phyloP scores from a whole-genome alignment of 2,888 invertebrate species.

The Drosophila anceps region DNA sequence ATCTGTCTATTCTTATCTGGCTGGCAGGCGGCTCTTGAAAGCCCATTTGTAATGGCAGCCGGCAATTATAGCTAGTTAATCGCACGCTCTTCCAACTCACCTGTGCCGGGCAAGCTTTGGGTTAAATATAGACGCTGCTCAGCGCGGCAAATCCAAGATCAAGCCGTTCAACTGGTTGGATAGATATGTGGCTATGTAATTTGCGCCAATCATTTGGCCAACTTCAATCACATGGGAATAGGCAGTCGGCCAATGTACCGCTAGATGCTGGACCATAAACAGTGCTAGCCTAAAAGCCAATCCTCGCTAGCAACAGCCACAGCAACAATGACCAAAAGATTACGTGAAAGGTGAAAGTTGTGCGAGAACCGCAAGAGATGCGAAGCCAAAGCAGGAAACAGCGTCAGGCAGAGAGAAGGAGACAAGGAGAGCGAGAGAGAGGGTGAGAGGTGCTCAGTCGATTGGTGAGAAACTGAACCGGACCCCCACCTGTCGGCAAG shows the following conservation, averaged over 20 bases:
- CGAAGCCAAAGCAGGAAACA: constrained; percentile 55
- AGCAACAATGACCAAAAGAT: constrained; percentile 75
- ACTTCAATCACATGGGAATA: constrained; percentile 45
- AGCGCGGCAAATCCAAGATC: background rate
- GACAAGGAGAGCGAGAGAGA: background rate
- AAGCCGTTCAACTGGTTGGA: constrained; percentile 6
- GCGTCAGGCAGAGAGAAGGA: background rate
- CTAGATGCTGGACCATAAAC: constrained; percentile 71
- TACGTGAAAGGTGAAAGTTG: constrained; percentile 85
- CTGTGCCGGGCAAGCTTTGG: background rate
- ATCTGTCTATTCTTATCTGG: background rate
- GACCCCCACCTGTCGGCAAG: constrained; percentile 53
- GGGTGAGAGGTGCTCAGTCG: constrained; percentile 15
- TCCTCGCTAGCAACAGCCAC: constrained; percentile 39
- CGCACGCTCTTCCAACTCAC: background rate
- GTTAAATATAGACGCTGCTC: constrained; percentile 4
- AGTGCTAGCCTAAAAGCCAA: constrained; percentile 41
- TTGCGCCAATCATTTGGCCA: constrained; percentile 49
- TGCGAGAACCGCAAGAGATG: constrained; percentile 70
- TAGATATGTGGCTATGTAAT: constrained; percentile 33
- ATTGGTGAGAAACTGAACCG: constrained; percentile 57
- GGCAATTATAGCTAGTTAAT: constrained; percentile 7
- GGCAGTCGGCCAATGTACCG: constrained; percentile 70
- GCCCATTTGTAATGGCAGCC: background rate
- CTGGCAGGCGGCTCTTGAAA: background rate